Evolutionary conservation across 2,888 invertebrate species (phyloP).

Genomic region (Coenonympha arcania): DNA sequence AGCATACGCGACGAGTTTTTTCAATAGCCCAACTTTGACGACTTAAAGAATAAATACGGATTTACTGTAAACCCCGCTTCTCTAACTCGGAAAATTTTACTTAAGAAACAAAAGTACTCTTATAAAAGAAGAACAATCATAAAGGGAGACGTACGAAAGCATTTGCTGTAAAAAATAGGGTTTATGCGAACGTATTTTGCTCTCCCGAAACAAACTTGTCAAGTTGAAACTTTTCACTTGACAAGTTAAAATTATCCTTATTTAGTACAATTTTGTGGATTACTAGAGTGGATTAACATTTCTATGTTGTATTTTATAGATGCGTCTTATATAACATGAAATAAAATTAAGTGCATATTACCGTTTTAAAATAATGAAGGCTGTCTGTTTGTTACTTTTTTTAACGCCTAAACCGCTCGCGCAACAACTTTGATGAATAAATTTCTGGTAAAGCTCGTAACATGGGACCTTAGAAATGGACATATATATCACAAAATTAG

Average conservation of each 20-base stretch:
- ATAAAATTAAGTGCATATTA: too few relatives aligned
- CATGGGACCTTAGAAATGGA: too few relatives aligned
- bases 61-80: slow-evolving; percentile 63
- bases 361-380: too few relatives aligned
- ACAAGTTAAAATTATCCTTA: slow-evolving; percentile 15
- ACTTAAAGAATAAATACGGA: slow-evolving; percentile 65
- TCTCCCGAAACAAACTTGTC: slow-evolving; percentile 20
- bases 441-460: too few relatives aligned
- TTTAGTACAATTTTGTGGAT: not conserved
- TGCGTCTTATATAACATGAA: too few relatives aligned
- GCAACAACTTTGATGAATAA: too few relatives aligned
- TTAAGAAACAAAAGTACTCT: slow-evolving; percentile 72
- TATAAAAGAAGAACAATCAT: slow-evolving; percentile 74
- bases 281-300: not conserved
- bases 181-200: slow-evolving; percentile 30
- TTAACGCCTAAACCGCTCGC: too few relatives aligned
- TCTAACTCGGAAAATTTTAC: slow-evolving; percentile 69
- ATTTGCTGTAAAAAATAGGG: slow-evolving; percentile 50
- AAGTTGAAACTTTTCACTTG: slow-evolving; percentile 11
- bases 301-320: not conserved
- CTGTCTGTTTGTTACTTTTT: too few relatives aligned
- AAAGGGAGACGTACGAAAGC: slow-evolving; percentile 61
- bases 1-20: slow-evolving; percentile 38
- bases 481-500: too few relatives aligned
- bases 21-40: slow-evolving; percentile 67